Base-by-base conservation (phyloP, 2,113 vertebrate species). In the Misgurnus mizolepis region DNA sequence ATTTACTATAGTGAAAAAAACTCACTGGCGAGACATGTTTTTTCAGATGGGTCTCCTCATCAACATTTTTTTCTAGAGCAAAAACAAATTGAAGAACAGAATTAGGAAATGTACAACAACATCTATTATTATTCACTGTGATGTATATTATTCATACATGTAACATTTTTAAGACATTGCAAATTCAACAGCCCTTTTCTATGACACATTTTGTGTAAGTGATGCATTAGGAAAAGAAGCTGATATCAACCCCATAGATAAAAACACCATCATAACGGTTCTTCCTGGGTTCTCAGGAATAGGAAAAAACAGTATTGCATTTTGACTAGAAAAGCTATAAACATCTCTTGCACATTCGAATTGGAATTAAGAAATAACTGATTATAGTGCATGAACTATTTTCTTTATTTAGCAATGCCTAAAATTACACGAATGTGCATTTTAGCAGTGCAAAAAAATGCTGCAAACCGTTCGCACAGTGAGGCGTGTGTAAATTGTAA, bases 21-120 rank as follows among this genome's bases (percentile, higher is more conserved):
- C 83, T 83, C 81, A 88, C 86, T 62, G 76, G 69, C 60, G 85
- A 85, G 4, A 43, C 66, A n/a, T 45, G 34, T 15, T 0, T 22
- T 56, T 80, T 80, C 0, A 14, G 43, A 56, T 9, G 12, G 34
- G 11, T 41, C 8, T 65, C 39, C 14, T 3, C 61, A 12, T 81
- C 83, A 27, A 58, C 56, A 53, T 14, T 10, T 40, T 56, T 50
- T 47, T 47, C 83, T 88, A 65, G 6, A 77, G 45, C 6, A 41
- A 6, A 53, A 41, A 55, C 34, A 64, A 4, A 64, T 62, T 27
- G 45, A 70, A 18, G 76, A 10, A 18, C 9, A n/a, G 4, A 56
- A 27, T 22, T 27, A 8, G 18, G 7, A 8, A 58, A 8, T 58
- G 0, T n/a, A 62, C 9, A 6, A 11, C 49, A 18, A 18, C n/a